These are phyloP conservation scores for Cosmia pyralina DNA, from an alignment of 2,888 invertebrate genomes.

Conservation along the genomic window DNA sequence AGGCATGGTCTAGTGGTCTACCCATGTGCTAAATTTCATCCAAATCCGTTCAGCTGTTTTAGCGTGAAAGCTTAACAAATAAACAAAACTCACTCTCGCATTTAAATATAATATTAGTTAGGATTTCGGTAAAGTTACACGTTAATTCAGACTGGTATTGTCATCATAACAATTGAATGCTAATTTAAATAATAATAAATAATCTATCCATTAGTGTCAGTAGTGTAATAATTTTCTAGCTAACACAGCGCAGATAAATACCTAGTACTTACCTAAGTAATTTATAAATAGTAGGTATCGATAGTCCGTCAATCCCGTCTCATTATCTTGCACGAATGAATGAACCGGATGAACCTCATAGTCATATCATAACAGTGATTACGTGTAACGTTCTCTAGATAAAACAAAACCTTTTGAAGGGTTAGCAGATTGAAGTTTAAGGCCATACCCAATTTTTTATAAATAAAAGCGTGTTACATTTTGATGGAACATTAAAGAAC, in stretches of 20 bases:
- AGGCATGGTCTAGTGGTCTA: too few relatives aligned
- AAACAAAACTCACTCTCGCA: too few relatives aligned
- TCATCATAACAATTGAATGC: slow-evolving; percentile 20
- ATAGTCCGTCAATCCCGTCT: neutral
- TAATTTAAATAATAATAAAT: slow-evolving; percentile 37
- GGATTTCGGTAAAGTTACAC: too few relatives aligned
- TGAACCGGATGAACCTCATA: slow-evolving; percentile 32
- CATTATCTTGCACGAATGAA: slow-evolving; percentile 33
- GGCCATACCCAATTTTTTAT: too few relatives aligned
- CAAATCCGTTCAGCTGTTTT: too few relatives aligned
- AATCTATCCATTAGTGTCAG: neutral
- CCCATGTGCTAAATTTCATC: too few relatives aligned
- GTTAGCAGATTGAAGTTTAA: slow-evolving; percentile 57
- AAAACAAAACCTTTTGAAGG: slow-evolving; percentile 63
- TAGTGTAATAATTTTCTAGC: slow-evolving; percentile 7
- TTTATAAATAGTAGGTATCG: slow-evolving; percentile 24
- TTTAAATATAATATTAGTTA: too few relatives aligned
- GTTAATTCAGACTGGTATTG: neutral
- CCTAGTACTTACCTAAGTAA: too few relatives aligned
- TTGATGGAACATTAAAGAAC: too few relatives aligned
- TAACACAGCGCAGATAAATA: slow-evolving; percentile 2
- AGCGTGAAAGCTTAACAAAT: too few relatives aligned
- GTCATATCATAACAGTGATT: slow-evolving; percentile 30
- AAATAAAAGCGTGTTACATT: too few relatives aligned
- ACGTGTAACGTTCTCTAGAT: slow-evolving; percentile 27